Evolutionary conservation across 2,888 invertebrate genomes (phyloP).

Genomic region (Scaptomyza reducta): DNA sequence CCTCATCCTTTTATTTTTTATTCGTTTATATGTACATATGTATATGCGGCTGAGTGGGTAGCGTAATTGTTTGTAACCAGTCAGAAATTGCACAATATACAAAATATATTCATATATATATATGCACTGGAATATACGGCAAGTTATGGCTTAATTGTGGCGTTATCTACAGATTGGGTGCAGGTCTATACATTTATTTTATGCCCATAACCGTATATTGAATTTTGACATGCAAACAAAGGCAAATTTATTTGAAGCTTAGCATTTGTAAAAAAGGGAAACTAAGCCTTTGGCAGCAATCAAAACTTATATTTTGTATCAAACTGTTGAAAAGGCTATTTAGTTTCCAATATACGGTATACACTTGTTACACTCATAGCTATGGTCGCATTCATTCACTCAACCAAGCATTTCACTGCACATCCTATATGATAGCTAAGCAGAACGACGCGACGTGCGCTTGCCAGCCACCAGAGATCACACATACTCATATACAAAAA

Average conservation of each 20-base stretch:
- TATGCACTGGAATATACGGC: slow-evolving; percentile 20
- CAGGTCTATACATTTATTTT: not conserved
- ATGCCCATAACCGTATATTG: not conserved
- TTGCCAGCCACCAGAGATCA: slow-evolving; percentile 54
- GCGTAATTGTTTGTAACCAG: slow-evolving; percentile 70
- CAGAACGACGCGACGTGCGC: slow-evolving; percentile 18
- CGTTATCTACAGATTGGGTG: slow-evolving; percentile 28
- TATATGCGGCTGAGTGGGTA: slow-evolving; percentile 38
- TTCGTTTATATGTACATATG: not conserved
- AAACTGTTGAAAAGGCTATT: not conserved
- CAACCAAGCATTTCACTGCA: slow-evolving; percentile 15
- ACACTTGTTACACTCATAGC: slow-evolving; percentile 2
- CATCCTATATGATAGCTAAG: slow-evolving; percentile 40
- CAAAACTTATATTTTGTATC: not conserved
- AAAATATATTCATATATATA: slow-evolving; percentile 18
- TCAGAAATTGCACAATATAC: slow-evolving; percentile 49
- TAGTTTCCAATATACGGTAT: not conserved
- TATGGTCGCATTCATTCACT: not conserved
- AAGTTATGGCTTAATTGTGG: slow-evolving; percentile 71
- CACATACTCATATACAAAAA: slow-evolving; percentile 1
- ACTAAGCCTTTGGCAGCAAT: not conserved
- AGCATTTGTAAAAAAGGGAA: not conserved
- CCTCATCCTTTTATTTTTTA: slow-evolving; percentile 41
- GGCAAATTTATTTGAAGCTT: not conserved
- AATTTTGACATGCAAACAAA: slow-evolving; percentile 9